Evolutionary conservation across 2,888 invertebrate species (phyloP), one percentile per base, ranked within the genome.

Genomic region (Pseudococcus jackbeardsleyi): DNA sequence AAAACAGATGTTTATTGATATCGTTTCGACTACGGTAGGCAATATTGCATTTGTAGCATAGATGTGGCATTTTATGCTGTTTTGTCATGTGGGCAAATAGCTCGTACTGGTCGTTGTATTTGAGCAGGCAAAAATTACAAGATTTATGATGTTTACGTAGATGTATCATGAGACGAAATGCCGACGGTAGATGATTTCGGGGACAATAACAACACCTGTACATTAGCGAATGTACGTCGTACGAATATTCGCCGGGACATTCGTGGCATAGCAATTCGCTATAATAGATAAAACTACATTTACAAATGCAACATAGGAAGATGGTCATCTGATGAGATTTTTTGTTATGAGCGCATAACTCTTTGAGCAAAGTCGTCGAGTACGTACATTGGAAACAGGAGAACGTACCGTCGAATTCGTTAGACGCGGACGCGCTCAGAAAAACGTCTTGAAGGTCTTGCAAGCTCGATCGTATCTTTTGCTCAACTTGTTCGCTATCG

Each of bases 71-170:
- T 92, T 97, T 97, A 91, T 97, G 97, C 42, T 88, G 88, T 92
- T 97, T 97, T 96, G 96, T 96, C 33, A 97, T 96, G 91, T 97
- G 97, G 90, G 96, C 96, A 0, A 96, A 96, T 0, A 97, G 92
- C 90, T 95, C 94, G 90, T 95, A 94, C 91, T 97, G 97, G 91
- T 95, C 95, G 86, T 95, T 94, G 90, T 96, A 96, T 89, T 94
- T 93, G 91, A 97, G 96, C 90, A 97, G 92, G 91, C 97, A 97
- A 26, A 97, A 96, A 92, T 97, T 97, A 91, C 97, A 97, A 0
- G 95, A 94, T 91, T 95, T 95, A 92, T 97, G 97, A 89, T 94
- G 94, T 91, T 96, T 96, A 48, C 97, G 92, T 89, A 97, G 92
- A 92, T 97, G 97, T 64, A 97, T 96, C 96, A 97, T 96, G 89